Percentiles rank a stretch among this genome's conserved stretches.
phyloP scores from a whole-genome alignment of 2,888 invertebrate species.

The Peribatodes rhomboidaria region DNA sequence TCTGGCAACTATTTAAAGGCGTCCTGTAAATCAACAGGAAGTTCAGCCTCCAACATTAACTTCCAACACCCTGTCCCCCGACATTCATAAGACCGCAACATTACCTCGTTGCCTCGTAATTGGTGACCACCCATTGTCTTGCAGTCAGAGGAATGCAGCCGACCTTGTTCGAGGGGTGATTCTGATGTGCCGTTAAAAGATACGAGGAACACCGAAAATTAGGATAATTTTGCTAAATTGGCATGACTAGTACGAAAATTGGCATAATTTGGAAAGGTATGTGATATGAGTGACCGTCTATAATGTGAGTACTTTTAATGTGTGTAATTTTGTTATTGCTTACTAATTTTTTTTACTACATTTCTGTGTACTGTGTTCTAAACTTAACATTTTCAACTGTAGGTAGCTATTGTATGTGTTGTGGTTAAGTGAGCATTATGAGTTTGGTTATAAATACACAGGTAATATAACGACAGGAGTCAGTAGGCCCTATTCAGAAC shows the following conservation, averaged over 20 bases:
- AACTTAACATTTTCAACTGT: too few relatives aligned
- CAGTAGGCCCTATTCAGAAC: too few relatives aligned
- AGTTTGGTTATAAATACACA: too few relatives aligned
- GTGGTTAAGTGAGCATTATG: too few relatives aligned
- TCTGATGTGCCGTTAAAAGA: conserved; percentile 26
- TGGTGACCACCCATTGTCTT: conserved; percentile 46
- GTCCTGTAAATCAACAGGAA: neutral
- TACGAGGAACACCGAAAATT: conserved; percentile 22
- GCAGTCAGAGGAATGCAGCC: conserved; percentile 40
- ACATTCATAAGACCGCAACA: conserved; percentile 26
- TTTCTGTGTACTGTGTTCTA: too few relatives aligned
- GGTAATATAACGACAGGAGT: too few relatives aligned
- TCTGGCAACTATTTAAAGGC: too few relatives aligned
- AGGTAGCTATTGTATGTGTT: too few relatives aligned
- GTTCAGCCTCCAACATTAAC: neutral
- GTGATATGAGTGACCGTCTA: neutral
- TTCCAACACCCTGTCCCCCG: conserved; percentile 25
- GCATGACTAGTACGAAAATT: conserved; percentile 8
- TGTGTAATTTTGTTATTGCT: too few relatives aligned
- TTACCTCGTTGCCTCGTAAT: conserved; percentile 40
- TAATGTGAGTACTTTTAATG: neutral
- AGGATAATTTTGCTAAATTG: conserved; percentile 20
- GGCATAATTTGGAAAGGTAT: neutral
- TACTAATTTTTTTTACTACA: too few relatives aligned
- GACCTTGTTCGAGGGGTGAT: conserved; percentile 45